These are phyloP conservation scores for Oceanodroma leucorhoa DNA, from an alignment of 2,797 vertebrate genomes.

Conservation along the genomic window DNA sequence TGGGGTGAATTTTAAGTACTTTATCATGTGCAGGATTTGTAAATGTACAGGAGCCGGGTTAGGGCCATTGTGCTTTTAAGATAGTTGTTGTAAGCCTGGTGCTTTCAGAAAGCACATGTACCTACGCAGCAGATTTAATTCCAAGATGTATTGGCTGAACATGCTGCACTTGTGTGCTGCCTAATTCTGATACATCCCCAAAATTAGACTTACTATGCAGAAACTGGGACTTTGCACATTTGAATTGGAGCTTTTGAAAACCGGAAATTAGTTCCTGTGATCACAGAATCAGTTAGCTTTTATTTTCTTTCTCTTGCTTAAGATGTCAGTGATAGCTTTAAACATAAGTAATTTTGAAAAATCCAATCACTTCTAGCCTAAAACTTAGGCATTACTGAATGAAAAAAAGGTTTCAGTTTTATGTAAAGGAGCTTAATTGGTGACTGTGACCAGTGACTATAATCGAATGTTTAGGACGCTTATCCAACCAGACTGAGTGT, in stretches of 20 bases:
- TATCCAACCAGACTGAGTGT: not conserved
- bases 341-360: not conserved
- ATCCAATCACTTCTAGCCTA: not conserved
- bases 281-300: not conserved
- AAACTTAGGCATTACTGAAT: not conserved
- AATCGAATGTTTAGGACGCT: not conserved
- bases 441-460: not conserved
- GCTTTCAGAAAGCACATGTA: not conserved
- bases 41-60: not conserved
- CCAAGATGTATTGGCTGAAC: not conserved
- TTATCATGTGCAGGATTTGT: not conserved
- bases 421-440: not conserved
- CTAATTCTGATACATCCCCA: not conserved
- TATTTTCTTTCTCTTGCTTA: not conserved
- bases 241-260: not conserved
- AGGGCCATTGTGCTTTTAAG: not conserved
- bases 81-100: not conserved
- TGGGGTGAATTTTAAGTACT: conserved; percentile 26
- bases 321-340: not conserved
- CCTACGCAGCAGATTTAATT: not conserved
- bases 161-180: not conserved
- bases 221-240: not conserved
- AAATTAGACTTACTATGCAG: not conserved
- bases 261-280: not conserved
- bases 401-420: not conserved